Conservation (phyloP, 1,140 invertebrate genomes). For the Pseudomyrmex concolor region DNA sequence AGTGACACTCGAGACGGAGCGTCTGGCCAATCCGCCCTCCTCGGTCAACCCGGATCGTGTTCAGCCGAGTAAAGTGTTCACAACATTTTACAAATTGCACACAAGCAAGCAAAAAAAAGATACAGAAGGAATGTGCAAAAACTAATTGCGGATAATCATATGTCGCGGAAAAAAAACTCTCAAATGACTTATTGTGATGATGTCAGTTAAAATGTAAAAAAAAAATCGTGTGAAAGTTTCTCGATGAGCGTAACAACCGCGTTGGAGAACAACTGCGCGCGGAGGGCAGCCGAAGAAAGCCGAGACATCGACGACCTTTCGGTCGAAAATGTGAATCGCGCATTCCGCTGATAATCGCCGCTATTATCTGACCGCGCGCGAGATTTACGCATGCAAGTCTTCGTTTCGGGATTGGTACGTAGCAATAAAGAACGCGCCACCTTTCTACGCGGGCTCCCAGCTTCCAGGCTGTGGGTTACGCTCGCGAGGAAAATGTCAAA, state of each 20-base stretch:
- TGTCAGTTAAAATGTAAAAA: neutral
- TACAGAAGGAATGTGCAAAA: neutral
- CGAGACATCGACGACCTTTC: slow-evolving; percentile 32
- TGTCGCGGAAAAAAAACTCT: neutral
- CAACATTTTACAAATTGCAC: neutral
- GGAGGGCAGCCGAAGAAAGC: neutral
- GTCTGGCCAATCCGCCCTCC: neutral
- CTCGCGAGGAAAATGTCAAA: slow-evolving; percentile 49
- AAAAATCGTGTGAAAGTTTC: slow-evolving; percentile 33
- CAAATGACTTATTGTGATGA: neutral
- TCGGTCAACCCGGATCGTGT: neutral
- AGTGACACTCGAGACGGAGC: slow-evolving; percentile 15
- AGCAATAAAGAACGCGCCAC: slow-evolving; percentile 19
- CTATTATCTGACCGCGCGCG: slow-evolving; percentile 51
- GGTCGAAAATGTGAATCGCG: slow-evolving; percentile 23
- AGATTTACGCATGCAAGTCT: slow-evolving; percentile 17
- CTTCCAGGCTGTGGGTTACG: slow-evolving; percentile 9
- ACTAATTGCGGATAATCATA: slow-evolving; percentile 35
- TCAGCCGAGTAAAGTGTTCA: neutral
- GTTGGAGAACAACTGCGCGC: neutral
- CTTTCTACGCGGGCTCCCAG: slow-evolving; percentile 49
- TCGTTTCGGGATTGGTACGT: slow-evolving; percentile 14
- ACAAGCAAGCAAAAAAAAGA: neutral
- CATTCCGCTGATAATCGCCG: slow-evolving; percentile 61
- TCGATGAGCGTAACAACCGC: neutral